Evolutionary conservation across 2,797 vertebrate genomes (phyloP), one percentile per base, ranked within the genome.

Genomic region (Oophaga sylvatica): DNA sequence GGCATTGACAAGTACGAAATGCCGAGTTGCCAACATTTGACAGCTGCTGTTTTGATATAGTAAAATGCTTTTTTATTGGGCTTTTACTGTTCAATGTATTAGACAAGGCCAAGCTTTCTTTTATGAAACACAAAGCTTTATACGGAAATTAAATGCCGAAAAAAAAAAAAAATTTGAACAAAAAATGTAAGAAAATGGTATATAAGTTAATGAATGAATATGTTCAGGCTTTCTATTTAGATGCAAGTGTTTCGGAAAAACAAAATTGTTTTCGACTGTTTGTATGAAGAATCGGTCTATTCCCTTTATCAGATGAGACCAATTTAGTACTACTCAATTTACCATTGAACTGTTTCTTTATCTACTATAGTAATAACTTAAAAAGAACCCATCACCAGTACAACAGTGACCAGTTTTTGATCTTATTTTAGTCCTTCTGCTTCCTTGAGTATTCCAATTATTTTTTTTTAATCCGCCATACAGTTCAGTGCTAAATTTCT

Each of bases 1-100:
- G 88, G 88, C 88, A 88, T 41, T 77, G 79, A 83, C 29, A 83
- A 86, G 19, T 20, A 75, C 6, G 82, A 80, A 11, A 70, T 19
- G 31, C 48, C 56, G 79, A 57, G 0, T 0, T 16, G 87, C 45
- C 71, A 76, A 75, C 31, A 84, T 70, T 85, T 81, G 76, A 19
- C 84, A 86, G 78, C 19, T 89, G 83, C 45, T 59, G 65, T 71
- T 83, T 1, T 78, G 0, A 11, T 53, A 71, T 83, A 22, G 3
- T 0, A 15, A 83, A 84, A 73, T 41, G 0, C 41, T 67, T 83
- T 78, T 31, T 16, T 84, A 35, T 81, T 76, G 57, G 71, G 68
- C 63, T 63, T 48, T 1, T 31, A 63, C 41, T 79, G 75, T 80
- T 79, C 53, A 86, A n/a, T 76, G 19, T 16, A 45, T n/a, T 68